Percentiles rank a stretch among this genome's conserved stretches.
Evolutionary conservation across 2,888 invertebrate genomes (phyloP).

Genomic region (Microplitis manilae): DNA sequence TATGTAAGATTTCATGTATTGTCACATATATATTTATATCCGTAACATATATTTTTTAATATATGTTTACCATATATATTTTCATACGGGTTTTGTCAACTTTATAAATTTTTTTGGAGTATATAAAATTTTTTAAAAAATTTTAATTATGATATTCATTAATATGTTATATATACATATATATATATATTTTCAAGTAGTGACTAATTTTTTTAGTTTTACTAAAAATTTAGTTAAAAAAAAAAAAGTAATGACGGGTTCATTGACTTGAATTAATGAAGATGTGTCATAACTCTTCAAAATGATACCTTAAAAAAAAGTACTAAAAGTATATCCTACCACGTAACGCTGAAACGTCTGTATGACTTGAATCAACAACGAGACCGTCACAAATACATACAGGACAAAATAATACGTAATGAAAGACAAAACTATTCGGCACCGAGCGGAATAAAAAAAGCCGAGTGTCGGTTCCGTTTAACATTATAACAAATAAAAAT

Average conservation of each 20-base stretch:
- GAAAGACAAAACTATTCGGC: not conserved
- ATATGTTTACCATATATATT: too few relatives aligned
- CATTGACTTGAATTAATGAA: not conserved
- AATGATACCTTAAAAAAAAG: slow-evolving; percentile 1
- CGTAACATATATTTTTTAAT: too few relatives aligned
- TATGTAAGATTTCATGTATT: too few relatives aligned
- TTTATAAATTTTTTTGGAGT: too few relatives aligned
- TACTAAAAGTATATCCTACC: not conserved
- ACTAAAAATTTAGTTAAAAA: not conserved
- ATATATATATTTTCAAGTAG: too few relatives aligned
- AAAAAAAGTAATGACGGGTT: not conserved
- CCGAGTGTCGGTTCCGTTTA: not conserved
- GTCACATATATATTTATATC: too few relatives aligned
- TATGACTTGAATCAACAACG: not conserved
- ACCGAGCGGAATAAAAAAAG: not conserved
- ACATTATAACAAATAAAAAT: not conserved
- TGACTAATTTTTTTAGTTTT: too few relatives aligned
- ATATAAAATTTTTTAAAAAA: too few relatives aligned
- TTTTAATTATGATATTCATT: too few relatives aligned
- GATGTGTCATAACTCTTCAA: slow-evolving; percentile 1
- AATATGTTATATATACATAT: too few relatives aligned
- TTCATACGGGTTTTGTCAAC: too few relatives aligned
- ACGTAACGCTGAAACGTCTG: not conserved
- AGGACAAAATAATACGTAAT: not conserved
- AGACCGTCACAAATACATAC: not conserved